Base-by-base conservation (phyloP, 2,113 vertebrate genomes). In the Ginglymostoma cirratum region DNA sequence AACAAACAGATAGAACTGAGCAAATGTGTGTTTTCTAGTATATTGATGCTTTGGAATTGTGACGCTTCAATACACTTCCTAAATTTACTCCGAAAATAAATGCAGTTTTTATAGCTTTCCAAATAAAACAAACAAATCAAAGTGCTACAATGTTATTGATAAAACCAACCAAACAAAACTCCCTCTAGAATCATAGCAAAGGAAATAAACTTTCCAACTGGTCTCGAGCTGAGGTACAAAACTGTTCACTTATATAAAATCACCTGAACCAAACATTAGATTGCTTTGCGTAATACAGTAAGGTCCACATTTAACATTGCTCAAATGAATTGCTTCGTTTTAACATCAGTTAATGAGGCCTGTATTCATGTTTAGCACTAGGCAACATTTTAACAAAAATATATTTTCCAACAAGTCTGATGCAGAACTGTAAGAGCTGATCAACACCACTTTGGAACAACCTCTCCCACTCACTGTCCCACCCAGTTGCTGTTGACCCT, bases 71-170 rank as follows among this genome's bases (percentile, higher is more conserved):
- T 65, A 34, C n/a, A 94, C 21, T 94, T 94, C 34, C 4, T 94
- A 69, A 94, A 94, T 24, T 87, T 52, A 52, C 92, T 67, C 42
- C 12, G 34, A 55, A 69, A 69, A 69, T 94, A 93, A 38, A 66
- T 21, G n/a, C 30, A n/a, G 55, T 55, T 92, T 93, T 93, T 95
- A 67, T 69, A 17, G 48, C 21, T 95, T 72, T 95, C 23, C 42
- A 95, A 95, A 95, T 19, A 95, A 95, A 95, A 42, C 30, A 93
- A 93, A 66, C 52, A 94, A 23, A 94, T 72, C 67, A 72, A 95
- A 45, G 69, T 48, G 45, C 45, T 48, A 5, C 42, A 95, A 45
- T 72, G 21, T 70, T 94, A 94, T 70, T 94, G 2, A 94, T 66
- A 23, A 21, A 24, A 70, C 21, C 38, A 45, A 27, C 38, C 6